Conservation (phyloP, 2,888 invertebrate species). For the Macrosiphum euphorbiae region DNA sequence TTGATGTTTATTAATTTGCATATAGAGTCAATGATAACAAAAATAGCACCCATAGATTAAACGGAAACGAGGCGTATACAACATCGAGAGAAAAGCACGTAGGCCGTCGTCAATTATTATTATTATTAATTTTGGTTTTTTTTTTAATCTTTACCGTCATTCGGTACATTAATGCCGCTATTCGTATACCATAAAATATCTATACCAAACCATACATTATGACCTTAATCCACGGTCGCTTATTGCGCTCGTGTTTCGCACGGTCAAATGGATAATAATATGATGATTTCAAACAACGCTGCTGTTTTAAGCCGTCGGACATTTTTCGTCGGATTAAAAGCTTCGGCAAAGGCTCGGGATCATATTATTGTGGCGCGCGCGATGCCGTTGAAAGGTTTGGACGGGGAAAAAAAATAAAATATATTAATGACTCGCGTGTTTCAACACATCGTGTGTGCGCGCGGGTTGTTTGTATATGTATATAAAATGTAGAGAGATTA, state of each 20-base stretch:
- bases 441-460: neutral
- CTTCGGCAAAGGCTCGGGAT: neutral
- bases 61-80: neutral
- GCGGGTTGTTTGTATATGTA: neutral
- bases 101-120: constrained; percentile 25
- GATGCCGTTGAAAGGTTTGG: constrained; percentile 54
- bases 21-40: neutral
- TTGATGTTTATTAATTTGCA: constrained; percentile 8
- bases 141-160: neutral
- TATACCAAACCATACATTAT: neutral
- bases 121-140: neutral
- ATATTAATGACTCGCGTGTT: constrained; percentile 42
- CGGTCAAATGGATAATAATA: constrained; percentile 6
- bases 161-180: neutral
- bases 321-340: constrained; percentile 57
- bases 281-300: constrained; percentile 39
- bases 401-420: constrained; percentile 42
- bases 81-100: constrained; percentile 1
- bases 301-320: constrained; percentile 48
- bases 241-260: neutral
- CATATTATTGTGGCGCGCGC: neutral
- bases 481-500: constrained; percentile 31
- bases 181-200: neutral
- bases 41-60: neutral
- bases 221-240: constrained; percentile 46